Percentiles rank a stretch among this genome's conserved stretches.
These are phyloP conservation scores for Aquatica leii DNA, from an alignment of 2,888 invertebrate genomes.

Conservation along the genomic window DNA sequence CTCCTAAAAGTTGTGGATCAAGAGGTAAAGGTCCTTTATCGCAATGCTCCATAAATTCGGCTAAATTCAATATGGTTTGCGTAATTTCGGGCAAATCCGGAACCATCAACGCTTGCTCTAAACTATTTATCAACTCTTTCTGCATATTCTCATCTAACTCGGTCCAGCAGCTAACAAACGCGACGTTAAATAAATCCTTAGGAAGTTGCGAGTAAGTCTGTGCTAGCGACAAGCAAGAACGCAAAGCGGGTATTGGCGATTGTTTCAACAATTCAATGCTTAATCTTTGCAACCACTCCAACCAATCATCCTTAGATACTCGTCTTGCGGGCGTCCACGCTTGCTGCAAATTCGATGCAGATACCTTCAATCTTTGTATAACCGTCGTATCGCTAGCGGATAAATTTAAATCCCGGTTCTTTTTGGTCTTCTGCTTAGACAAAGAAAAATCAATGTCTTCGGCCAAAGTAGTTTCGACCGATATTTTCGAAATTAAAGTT, in stretches of 20 bases:
- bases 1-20: constrained; percentile 85
- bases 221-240: constrained; percentile 89
- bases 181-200: constrained; percentile 96
- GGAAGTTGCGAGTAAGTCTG: constrained; percentile 96
- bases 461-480: constrained; percentile 76
- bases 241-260: constrained; percentile 92
- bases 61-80: constrained; percentile 94
- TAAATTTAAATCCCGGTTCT: constrained; percentile 74
- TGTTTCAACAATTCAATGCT: constrained; percentile 94
- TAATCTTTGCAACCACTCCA: constrained; percentile 93
- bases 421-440: constrained; percentile 67
- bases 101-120: constrained; percentile 90
- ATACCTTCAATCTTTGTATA: constrained; percentile 83
- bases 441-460: constrained; percentile 78
- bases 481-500: constrained; percentile 74
- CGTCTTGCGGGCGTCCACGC: constrained; percentile 93
- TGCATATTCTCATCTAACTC: constrained; percentile 85
- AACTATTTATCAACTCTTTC: constrained; percentile 82
- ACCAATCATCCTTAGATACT: constrained; percentile 98
- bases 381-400: constrained; percentile 74
- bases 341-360: constrained; percentile 82
- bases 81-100: constrained; percentile 96
- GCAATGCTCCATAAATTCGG: constrained; percentile 99
- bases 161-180: constrained; percentile 99
- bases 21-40: constrained; percentile 95